Percentiles rank a stretch among this genome's conserved stretches.
These are phyloP conservation scores for Samia ricini DNA, from an alignment of 1,140 invertebrate genomes.

Conservation along the genomic window DNA sequence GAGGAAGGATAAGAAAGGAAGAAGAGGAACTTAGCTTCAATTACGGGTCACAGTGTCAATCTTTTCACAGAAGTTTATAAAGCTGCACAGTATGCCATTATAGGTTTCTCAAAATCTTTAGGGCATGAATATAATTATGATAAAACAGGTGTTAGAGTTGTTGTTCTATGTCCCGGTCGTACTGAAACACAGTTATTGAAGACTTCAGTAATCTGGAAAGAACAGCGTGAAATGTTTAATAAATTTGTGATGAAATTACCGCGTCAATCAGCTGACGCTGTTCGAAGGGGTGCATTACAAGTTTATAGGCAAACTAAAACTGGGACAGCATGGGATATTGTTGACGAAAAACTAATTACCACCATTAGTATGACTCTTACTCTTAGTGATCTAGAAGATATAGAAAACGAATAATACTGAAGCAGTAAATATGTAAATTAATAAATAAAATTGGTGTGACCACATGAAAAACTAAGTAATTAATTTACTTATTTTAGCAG, in stretches of 20 bases:
- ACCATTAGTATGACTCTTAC: neutral
- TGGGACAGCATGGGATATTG: constrained; percentile 1
- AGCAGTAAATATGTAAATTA: neutral
- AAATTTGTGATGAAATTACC: constrained; percentile 21
- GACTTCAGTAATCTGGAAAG: constrained; percentile 36
- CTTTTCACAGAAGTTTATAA: too few relatives aligned
- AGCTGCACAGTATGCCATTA: constrained; percentile 82
- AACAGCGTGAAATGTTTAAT: constrained; percentile 24
- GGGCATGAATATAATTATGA: constrained; percentile 77
- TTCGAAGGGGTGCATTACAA: constrained; percentile 43
- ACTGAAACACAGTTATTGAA: constrained; percentile 58
- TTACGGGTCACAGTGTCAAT: too few relatives aligned
- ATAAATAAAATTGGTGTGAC: neutral
- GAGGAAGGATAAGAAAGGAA: constrained; percentile 79
- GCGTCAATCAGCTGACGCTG: constrained; percentile 33
- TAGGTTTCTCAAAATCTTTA: constrained; percentile 76
- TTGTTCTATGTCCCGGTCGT: constrained; percentile 76
- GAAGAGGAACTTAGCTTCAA: too few relatives aligned
- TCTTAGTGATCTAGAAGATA: neutral
- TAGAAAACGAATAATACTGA: neutral
- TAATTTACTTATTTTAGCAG: neutral
- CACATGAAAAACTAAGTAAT: neutral
- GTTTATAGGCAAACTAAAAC: constrained; percentile 31
- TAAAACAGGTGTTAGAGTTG: constrained; percentile 75
- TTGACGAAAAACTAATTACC: neutral